These are phyloP conservation scores for Podarcis siculus DNA, from an alignment of 2,797 vertebrate species.

Conservation along the genomic window DNA sequence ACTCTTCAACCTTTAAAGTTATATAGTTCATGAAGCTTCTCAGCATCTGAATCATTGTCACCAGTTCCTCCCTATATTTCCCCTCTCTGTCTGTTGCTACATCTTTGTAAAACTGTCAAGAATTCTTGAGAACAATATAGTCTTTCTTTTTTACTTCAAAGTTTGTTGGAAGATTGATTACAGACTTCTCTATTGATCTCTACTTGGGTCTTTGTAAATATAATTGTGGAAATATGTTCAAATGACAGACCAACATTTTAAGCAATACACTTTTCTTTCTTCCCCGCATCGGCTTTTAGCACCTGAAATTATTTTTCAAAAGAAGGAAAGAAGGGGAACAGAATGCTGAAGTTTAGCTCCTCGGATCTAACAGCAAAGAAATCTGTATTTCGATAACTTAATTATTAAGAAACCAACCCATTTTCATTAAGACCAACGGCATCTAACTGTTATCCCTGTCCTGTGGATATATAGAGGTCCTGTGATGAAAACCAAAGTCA, in stretches of 20 bases:
- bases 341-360: neutral
- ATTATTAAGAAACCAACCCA: no score
- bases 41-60: constrained; percentile 56
- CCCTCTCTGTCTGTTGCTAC: constrained; percentile 54
- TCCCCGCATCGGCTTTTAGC: neutral
- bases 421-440: no score
- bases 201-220: neutral
- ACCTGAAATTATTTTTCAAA: neutral
- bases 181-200: constrained; percentile 64
- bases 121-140: constrained; percentile 57
- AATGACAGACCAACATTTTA: neutral
- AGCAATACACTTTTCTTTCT: neutral
- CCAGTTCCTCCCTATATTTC: constrained; percentile 54
- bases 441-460: no score
- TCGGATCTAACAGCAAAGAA: neutral
- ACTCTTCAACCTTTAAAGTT: constrained; percentile 61
- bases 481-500: no score
- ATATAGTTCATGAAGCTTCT: constrained; percentile 58
- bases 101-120: constrained; percentile 64
- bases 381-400: no score
- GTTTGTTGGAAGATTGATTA: constrained; percentile 66
- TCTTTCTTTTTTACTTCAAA: constrained; percentile 62
- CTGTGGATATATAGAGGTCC: no score
- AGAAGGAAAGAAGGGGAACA: neutral
- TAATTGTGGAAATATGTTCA: neutral